A percentile compares a stretch with the other conserved stretches of the same genome.
Evolutionary conservation across 1,140 invertebrate genomes (phyloP).

Genomic region (Trypoxylus dichotomus): DNA sequence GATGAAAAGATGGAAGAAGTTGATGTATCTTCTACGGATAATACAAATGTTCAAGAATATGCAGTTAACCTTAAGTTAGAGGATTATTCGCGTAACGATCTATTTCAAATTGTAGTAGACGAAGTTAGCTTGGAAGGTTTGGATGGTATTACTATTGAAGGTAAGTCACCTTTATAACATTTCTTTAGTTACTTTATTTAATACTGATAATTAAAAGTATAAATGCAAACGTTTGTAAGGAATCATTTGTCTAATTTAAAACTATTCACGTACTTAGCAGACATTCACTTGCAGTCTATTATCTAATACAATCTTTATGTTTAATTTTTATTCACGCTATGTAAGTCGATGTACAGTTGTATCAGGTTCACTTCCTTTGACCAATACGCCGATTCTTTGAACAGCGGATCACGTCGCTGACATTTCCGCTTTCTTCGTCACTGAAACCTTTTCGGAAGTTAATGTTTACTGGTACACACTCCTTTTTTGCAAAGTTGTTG

Average conservation of each 20-base stretch:
- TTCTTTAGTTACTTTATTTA: not conserved
- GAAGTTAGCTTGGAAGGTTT: constrained; percentile 81
- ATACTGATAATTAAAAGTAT: not conserved
- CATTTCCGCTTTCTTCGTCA: not conserved
- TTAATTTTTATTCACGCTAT: constrained; percentile 3
- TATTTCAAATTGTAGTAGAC: constrained; percentile 56
- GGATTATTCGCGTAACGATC: constrained; percentile 2
- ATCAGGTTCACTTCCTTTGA: not conserved
- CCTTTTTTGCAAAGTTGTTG: not conserved
- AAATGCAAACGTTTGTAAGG: not conserved
- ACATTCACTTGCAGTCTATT: not conserved
- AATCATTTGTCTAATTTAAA: not conserved
- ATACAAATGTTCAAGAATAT: not conserved
- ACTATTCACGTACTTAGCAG: not conserved
- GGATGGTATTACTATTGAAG: constrained; percentile 76
- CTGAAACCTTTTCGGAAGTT: not conserved
- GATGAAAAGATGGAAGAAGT: not conserved
- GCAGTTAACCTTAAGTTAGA: not conserved
- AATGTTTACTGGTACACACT: not conserved
- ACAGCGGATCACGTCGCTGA: not conserved
- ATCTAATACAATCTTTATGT: not conserved
- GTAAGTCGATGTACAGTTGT: constrained; percentile 2
- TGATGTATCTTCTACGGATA: not conserved
- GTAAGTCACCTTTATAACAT: constrained; percentile 49
- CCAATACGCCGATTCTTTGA: not conserved